Conservation (phyloP, 2,797 vertebrate species). For the Bovichtus variegatus region DNA sequence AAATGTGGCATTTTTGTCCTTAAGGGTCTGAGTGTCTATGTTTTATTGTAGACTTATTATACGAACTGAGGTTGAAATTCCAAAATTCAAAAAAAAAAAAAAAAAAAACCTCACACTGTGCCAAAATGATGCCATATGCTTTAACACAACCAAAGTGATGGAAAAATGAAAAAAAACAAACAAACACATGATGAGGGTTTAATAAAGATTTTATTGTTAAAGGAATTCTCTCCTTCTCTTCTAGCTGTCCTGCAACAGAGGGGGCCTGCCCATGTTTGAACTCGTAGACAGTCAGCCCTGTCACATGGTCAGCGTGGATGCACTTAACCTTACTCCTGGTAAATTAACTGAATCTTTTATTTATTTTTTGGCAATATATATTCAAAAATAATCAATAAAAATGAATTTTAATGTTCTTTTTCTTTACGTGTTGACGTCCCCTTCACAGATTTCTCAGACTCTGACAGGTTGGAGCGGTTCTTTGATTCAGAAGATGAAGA, state of each 20-base stretch:
- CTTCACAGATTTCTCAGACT: slow-evolving; percentile 93
- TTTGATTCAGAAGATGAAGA: slow-evolving; percentile 99
- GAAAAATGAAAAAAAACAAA: too few relatives aligned
- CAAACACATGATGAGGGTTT: too few relatives aligned
- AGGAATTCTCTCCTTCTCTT: slow-evolving; percentile 42
- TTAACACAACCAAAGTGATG: too few relatives aligned
- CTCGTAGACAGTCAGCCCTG: slow-evolving; percentile 95
- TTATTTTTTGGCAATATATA: background rate
- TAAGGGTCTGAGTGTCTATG: too few relatives aligned
- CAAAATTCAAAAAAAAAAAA: too few relatives aligned
- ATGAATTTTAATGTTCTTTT: background rate
- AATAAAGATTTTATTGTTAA: background rate
- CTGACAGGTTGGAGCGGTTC: slow-evolving; percentile 94
- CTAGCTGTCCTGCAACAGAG: slow-evolving; percentile 92
- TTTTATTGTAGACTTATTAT: too few relatives aligned
- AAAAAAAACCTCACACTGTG: too few relatives aligned
- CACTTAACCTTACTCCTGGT: slow-evolving; percentile 97
- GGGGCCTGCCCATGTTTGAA: slow-evolving; percentile 96
- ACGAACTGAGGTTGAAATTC: too few relatives aligned
- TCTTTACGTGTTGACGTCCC: background rate
- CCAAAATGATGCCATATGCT: too few relatives aligned
- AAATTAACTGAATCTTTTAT: slow-evolving; percentile 21
- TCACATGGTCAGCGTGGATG: slow-evolving; percentile 92
- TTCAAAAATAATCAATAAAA: background rate
- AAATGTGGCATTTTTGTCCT: too few relatives aligned